Evolutionary conservation across 1,140 invertebrate genomes (phyloP).

Genomic region (Rhizoglyphus robini): DNA sequence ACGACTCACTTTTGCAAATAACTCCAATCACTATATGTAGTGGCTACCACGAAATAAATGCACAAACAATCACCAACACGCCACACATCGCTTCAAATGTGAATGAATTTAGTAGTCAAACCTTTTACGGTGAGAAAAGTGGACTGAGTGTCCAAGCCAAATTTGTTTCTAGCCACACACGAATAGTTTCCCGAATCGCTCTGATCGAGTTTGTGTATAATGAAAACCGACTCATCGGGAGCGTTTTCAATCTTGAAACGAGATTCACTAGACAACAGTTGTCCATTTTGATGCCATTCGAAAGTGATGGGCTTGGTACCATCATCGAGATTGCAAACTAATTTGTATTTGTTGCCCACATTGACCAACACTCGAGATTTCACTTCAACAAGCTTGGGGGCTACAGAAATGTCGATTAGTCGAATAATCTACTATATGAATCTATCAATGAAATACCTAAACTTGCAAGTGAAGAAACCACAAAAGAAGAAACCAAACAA

Average conservation of each 20-base stretch:
- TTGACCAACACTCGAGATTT: background rate
- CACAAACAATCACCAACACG: background rate
- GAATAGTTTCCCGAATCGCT: conserved; percentile 2
- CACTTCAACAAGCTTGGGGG: background rate
- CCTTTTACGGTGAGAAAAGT: background rate
- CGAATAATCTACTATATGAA: no score
- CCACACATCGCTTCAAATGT: conserved; percentile 2
- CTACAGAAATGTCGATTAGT: no score
- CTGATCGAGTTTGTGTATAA: background rate
- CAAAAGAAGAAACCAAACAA: no score
- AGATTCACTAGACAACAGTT: background rate
- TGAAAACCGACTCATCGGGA: background rate
- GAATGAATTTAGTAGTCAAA: background rate
- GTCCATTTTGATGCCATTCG: background rate
- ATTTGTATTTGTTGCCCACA: background rate
- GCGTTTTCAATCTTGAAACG: conserved; percentile 4
- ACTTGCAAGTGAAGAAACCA: no score
- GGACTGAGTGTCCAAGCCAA: background rate
- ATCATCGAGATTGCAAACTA: background rate
- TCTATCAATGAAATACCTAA: no score
- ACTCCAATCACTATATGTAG: background rate
- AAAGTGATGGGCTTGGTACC: background rate
- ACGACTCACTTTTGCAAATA: background rate
- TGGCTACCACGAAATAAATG: background rate
- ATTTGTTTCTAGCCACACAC: background rate